Evolutionary conservation across 2,113 vertebrate species (phyloP).

Genomic region (Cepphus grylle): DNA sequence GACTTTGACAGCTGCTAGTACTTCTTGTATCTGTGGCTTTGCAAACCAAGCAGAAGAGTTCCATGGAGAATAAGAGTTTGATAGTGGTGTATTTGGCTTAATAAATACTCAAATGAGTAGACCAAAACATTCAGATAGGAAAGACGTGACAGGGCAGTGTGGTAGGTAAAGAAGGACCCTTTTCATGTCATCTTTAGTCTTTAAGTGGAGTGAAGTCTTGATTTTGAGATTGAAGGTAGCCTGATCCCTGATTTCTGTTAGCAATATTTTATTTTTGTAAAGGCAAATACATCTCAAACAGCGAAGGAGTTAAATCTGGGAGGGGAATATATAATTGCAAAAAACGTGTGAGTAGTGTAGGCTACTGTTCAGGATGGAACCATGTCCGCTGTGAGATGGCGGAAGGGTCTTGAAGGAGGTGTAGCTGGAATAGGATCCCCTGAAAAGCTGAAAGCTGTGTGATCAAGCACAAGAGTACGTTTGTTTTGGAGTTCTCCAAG

Average conservation of each 20-base stretch:
- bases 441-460: not conserved
- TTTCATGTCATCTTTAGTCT: not conserved
- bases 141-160: not conserved
- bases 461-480: not conserved
- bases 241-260: not conserved
- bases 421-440: not conserved
- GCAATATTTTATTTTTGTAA: not conserved
- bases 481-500: not conserved
- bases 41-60: not conserved
- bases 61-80: not conserved
- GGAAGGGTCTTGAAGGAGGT: not conserved
- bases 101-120: not conserved
- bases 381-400: not conserved
- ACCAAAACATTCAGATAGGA: not conserved
- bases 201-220: not conserved
- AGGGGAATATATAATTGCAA: not conserved
- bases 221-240: not conserved
- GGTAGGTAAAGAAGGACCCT: not conserved
- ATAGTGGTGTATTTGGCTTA: not conserved
- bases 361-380: not conserved
- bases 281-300: not conserved
- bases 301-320: not conserved
- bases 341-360: fast-evolving
- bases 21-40: not conserved
- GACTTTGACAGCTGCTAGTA: not conserved